Conservation (phyloP, 2,113 vertebrate species). For the Dolichotis patagonum region DNA sequence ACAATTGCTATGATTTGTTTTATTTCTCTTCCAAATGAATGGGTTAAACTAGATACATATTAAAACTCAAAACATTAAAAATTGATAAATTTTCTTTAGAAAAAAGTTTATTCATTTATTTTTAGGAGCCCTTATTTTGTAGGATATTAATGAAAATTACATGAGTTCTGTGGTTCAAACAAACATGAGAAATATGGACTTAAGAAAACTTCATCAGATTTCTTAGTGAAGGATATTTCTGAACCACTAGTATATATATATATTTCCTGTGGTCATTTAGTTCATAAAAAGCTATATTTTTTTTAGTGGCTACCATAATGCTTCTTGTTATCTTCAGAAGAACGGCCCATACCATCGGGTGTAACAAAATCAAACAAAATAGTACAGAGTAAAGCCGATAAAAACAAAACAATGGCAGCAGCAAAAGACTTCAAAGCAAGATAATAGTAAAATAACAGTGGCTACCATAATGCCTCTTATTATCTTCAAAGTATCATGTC, state of each 20-base stretch:
- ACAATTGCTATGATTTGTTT: background rate
- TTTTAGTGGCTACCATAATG: too few species aligned
- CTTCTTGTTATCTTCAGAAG: too few species aligned
- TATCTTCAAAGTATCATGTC: too few species aligned
- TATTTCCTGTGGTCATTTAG: background rate
- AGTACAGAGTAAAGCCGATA: too few species aligned
- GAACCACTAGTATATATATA: background rate
- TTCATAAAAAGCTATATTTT: background rate
- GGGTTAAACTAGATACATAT: background rate
- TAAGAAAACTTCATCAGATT: slow-evolving; percentile 6
- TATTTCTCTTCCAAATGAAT: slow-evolving; percentile 19
- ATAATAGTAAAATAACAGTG: too few species aligned
- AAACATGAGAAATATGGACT: background rate
- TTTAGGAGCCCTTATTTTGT: background rate
- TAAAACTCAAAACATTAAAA: slow-evolving; percentile 17
- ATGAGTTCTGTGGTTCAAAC: background rate
- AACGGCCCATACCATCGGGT: too few species aligned
- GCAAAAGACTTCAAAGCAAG: too few species aligned
- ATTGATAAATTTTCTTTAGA: background rate
- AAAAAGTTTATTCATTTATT: background rate
- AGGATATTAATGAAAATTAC: slow-evolving; percentile 1
- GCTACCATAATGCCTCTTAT: too few species aligned
- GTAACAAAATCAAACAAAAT: too few species aligned
- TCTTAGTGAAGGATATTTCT: background rate
- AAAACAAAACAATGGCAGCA: too few species aligned